phyloP scores from a whole-genome alignment of 2,888 invertebrate species.

The Pharmacophagus antenor region DNA sequence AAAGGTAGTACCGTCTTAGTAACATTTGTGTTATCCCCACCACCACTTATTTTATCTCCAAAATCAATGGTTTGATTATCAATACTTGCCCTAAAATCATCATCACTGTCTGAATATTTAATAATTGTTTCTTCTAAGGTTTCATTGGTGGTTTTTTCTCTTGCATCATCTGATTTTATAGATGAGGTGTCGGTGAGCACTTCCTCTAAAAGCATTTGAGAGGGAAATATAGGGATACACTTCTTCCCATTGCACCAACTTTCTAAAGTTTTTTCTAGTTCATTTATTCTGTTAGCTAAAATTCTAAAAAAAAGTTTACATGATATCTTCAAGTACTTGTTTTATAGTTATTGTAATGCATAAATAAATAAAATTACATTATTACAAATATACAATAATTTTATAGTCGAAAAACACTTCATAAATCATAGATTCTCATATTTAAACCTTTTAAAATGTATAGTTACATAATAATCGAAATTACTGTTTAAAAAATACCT shows the following conservation, averaged over 20 bases:
- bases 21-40: conserved; percentile 46
- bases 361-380: neutral
- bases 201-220: conserved; percentile 84
- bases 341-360: too few species aligned
- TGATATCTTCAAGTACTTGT: too few species aligned
- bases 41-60: conserved; percentile 40
- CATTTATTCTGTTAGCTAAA: conserved; percentile 89
- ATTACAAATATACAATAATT: too few species aligned
- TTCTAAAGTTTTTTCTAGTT: conserved; percentile 88
- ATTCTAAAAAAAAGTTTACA: conserved; percentile 86
- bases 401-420: neutral
- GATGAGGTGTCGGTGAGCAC: conserved; percentile 65
- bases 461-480: too few species aligned
- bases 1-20: conserved; percentile 78
- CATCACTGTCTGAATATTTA: conserved; percentile 61
- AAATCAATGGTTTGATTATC: conserved; percentile 44
- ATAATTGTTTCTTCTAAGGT: conserved; percentile 45
- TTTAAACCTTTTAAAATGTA: neutral
- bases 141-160: conserved; percentile 45
- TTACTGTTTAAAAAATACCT: conserved; percentile 40
- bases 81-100: conserved; percentile 53
- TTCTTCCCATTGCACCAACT: conserved; percentile 78
- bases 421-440: neutral
- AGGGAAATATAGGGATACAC: conserved; percentile 80
- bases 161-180: conserved; percentile 54